Evolutionary conservation across 2,888 invertebrate genomes (phyloP), one percentile per base, ranked within the genome.

Genomic region (Mythimna impura): DNA sequence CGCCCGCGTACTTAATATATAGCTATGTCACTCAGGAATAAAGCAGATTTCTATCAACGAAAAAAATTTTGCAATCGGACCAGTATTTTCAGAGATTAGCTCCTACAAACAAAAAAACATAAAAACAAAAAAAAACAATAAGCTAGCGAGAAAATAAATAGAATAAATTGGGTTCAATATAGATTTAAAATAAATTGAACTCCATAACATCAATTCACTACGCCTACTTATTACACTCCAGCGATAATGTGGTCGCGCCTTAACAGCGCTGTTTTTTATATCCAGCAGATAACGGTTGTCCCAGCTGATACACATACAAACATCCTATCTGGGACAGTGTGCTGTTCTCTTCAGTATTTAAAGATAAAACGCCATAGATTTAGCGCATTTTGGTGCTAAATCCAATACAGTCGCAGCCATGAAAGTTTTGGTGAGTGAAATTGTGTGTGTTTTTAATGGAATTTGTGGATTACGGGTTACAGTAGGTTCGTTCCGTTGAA

Each of bases 281-380:
- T 62, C 60, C 65, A 30, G 2, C 61, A 81, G 75, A 81, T 81
- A 81, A 81, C 82, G 81, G 81, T 34, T 3, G 34, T 47, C 4
- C 52, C 82, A 81, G 66, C 75, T 78, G 74, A 82, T 73, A 52
- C 52, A 72, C 70, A 83, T 66, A 84, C 82, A 84, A 76, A 84
- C 82, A 82, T 60, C 30, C 17, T 43, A 84, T 64, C 71, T 83
- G 80, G 77, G 80, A 10, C 71, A 68, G 34, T n/a, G 73, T 63
- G 73, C 75, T 79, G 73, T 74, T 68, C 68, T 69, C 52, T 14
- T 1, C 14, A 3, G 66, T 80, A 82, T 84, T 82, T 84, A 84
- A 84, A 81, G 75, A 68, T 63, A 66, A 80, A 71, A 50, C 63
- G 6, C 2, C 20, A 34, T 43, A 17, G 12, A n/a, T 66, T 71